Percentiles rank a stretch among this genome's conserved stretches.
Evolutionary conservation across 2,113 vertebrate species (phyloP).

Genomic region (Macheiramphus alcinus): DNA sequence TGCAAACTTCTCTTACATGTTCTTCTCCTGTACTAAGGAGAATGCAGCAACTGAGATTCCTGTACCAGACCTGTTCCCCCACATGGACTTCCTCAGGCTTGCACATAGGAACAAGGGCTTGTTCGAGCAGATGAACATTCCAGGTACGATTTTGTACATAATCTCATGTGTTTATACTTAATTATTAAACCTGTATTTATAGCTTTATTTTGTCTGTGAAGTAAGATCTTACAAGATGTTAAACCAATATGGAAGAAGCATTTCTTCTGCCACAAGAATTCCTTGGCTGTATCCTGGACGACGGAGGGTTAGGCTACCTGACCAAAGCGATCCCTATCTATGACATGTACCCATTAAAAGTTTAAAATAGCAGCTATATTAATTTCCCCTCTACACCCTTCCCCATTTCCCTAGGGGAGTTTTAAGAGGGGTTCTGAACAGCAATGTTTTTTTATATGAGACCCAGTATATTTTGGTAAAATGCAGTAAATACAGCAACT

Average conservation of each 20-base stretch:
- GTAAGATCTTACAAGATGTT: not conserved
- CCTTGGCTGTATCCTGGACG: not conserved
- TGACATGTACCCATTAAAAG: not conserved
- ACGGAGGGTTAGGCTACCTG: not conserved
- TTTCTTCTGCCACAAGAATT: not conserved
- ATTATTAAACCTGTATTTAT: not conserved
- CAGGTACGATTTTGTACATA: not conserved
- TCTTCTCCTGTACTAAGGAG: not conserved
- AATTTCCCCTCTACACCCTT: not conserved
- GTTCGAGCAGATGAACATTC: not conserved
- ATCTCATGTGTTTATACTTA: not conserved
- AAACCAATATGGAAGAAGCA: not conserved
- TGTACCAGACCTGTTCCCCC: not conserved
- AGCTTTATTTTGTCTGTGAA: not conserved
- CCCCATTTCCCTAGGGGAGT: not conserved
- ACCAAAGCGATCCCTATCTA: not conserved
- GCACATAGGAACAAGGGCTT: not conserved
- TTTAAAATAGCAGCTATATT: not conserved
- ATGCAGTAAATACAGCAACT: not conserved
- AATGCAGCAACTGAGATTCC: not conserved
- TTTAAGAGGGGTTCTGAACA: not conserved
- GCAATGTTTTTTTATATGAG: not conserved
- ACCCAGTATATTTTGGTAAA: not conserved
- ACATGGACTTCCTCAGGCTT: not conserved
- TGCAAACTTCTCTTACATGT: not conserved